Base-by-base conservation (phyloP, 64 coral and sea anemone genomes). In the Stichodactyla helianthus region DNA sequence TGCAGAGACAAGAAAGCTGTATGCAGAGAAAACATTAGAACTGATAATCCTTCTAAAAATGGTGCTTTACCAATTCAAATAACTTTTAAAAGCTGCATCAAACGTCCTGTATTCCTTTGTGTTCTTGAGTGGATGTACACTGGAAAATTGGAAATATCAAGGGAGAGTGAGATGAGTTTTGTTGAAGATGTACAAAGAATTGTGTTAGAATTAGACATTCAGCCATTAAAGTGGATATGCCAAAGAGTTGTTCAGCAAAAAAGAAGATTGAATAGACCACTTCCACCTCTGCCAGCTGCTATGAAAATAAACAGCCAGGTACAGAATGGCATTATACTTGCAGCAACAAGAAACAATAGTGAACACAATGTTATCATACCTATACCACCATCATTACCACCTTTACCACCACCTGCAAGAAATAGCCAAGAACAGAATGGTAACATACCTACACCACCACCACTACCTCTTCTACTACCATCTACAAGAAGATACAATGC, bases 111-210 rank as follows among this genome's bases (percentile, higher is more conserved):
- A 65, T 65, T 65, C 22, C 62, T 65, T 4, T 65, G 19, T 5
- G 62, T 65, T n/a, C 62, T 65, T 7, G 62, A 65, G 62, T 65
- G 62, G 62, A 65, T 65, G 62, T 65, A 65, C 62, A 65, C 62
- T 65, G 62, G 62, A 65, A 18, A n/a, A 5, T n/a, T 22, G 22
- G 62, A 65, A 4, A 65, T 65, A 65, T 65, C 62, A 20, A 13
- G 22, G 19, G 20, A 65, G 22, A 18, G 18, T 22, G 62, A 65
- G 20, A 18, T n/a, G 62, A 65, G 20, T 65, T 65, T 65, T 65
- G 22, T 65, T 65, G 62, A 65, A 65, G 62, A 65, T n/a, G 19
- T 65, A 22, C 20, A 65, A 65, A 65, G 22, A n/a, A 65, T 65
- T 65, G 19, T 65, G 20, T 65, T 65, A 65, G 62, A 65, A 65